Evolutionary conservation across 2,888 invertebrate genomes (phyloP).

Genomic region (Campoplex nolae): DNA sequence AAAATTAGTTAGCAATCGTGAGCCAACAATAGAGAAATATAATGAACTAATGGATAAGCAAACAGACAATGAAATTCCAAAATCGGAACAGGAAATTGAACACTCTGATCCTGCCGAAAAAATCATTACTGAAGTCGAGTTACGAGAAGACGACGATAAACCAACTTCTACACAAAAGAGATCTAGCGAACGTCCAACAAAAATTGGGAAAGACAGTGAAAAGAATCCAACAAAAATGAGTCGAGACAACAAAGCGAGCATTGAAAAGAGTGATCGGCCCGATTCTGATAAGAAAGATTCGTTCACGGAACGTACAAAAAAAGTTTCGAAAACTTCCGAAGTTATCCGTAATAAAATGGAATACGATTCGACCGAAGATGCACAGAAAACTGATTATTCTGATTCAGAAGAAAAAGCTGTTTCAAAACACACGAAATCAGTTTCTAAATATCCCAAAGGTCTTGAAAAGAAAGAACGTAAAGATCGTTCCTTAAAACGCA

Average conservation of each 20-base stretch:
- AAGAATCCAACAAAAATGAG: neutral
- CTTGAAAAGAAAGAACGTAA: neutral
- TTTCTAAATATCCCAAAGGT: neutral
- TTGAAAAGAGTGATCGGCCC: neutral
- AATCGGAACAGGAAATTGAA: neutral
- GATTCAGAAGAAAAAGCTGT: neutral
- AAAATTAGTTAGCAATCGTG: neutral
- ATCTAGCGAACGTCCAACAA: neutral
- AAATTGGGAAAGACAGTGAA: neutral
- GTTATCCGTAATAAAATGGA: neutral
- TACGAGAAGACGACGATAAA: neutral
- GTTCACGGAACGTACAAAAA: neutral
- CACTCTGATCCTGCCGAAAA: neutral
- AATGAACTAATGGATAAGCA: neutral
- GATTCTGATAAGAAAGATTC: neutral
- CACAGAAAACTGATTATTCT: neutral
- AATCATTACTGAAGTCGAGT: neutral
- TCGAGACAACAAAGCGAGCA: neutral
- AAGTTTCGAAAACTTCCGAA: neutral
- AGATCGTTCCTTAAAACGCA: neutral
- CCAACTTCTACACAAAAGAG: neutral
- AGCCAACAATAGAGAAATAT: neutral
- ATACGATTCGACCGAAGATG: neutral
- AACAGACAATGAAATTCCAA: neutral
- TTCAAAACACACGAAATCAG: neutral